phyloP scores from a whole-genome alignment of 2,888 invertebrate species.

The Chrysodeixis includens region DNA sequence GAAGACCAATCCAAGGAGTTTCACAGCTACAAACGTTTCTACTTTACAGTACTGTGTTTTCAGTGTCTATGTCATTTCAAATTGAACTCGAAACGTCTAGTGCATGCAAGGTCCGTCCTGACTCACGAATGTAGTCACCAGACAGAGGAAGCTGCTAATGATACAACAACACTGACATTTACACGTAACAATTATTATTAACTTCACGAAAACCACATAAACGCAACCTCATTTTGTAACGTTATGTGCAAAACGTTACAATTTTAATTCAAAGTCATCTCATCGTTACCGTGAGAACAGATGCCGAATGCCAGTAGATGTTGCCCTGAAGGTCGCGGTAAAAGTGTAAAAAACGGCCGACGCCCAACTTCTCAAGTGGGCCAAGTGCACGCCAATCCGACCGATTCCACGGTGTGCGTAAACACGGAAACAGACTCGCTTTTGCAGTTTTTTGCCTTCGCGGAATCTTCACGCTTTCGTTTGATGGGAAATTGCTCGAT shows the following conservation, averaged over 20 bases:
- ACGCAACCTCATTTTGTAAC: not conserved
- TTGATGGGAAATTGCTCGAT: conserved; percentile 52
- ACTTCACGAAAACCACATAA: not conserved
- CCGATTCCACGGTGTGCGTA: conserved; percentile 47
- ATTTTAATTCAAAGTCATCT: conserved; percentile 67
- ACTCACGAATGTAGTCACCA: not conserved
- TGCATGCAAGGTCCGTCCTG: not conserved
- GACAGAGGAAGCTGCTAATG: not conserved
- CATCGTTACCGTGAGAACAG: conserved; percentile 69
- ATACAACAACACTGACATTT: not conserved
- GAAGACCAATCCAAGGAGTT: not conserved
- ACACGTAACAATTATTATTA: not conserved
- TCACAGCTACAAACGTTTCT: too few species aligned
- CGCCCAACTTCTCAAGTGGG: conserved; percentile 64
- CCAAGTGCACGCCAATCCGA: conserved; percentile 66
- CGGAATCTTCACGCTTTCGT: conserved; percentile 65
- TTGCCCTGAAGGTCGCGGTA: conserved; percentile 73
- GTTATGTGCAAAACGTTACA: conserved; percentile 26
- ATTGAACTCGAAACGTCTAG: not conserved
- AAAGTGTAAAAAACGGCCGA: conserved; percentile 75
- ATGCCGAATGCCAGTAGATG: conserved; percentile 33
- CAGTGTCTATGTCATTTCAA: not conserved
- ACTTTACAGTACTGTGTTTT: too few species aligned
- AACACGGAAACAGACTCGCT: conserved; percentile 58
- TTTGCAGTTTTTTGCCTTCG: conserved; percentile 53